Base-by-base conservation (phyloP, 2,888 invertebrate species). In the Caenorhabditis macrosperma region DNA sequence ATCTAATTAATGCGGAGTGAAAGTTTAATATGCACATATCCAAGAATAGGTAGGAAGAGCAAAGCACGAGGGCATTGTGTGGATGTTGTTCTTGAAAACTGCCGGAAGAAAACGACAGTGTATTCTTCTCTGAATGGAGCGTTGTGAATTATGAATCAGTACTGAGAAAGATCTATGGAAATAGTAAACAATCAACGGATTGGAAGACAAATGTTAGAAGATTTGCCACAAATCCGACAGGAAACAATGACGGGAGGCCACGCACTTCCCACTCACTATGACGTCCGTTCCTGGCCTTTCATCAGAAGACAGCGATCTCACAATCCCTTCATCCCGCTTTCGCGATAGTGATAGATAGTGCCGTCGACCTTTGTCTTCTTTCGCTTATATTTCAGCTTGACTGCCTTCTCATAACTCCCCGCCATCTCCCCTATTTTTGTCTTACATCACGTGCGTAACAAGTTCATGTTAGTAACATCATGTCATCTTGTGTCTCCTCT, bases 1-100 rank as follows among this genome's bases (percentile, higher is more conserved):
- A 35, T 66, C 46, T 64, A 59, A 74, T 74, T 64, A 74, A 74
- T 64, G 54, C 35, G 15, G n/a, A 48, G 44, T 22, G 46, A 50
- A 64, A 74, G 33, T 44, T 74, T 61, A 38, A 30, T 44, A 61
- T 69, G 60, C 52, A 63, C 54, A 28, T 61, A 41, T 24, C 24
- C 22, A 38, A 26, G 50, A 33, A 57, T 55, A 48, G 17, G 10
- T 46, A 46, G 41, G n/a, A 55, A 71, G 33, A 64, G 33, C 17
- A 57, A 35, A 57, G 35, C 55, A 71, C 71, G 30, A 61, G 44
- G 55, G 17, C 44, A 33, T 63, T 63, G 55, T 48, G 57, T 22
- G 33, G 1, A 44, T 41, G 33, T 24, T 55, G 61, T 48, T 63
- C 57, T 72, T 63, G 55, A 54, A 38, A 72, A 26, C 10, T 30